phyloP scores from a whole-genome alignment of 2,113 vertebrate genomes.

The Clarias batrachus region DNA sequence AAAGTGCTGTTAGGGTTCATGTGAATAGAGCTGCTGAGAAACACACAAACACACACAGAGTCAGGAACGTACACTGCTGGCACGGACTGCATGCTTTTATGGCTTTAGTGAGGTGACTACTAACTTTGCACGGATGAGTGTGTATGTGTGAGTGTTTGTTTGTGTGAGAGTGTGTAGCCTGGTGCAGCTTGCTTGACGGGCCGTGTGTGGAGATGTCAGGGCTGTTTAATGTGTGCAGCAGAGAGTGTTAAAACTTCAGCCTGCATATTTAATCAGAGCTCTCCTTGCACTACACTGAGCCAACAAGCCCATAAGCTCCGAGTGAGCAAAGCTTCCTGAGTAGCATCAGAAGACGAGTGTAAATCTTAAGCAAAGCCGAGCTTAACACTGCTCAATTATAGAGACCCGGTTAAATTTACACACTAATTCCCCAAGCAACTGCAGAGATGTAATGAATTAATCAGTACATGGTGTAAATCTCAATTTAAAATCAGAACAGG shows the following conservation, averaged over 20 bases:
- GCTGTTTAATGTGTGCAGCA: constrained; percentile 45
- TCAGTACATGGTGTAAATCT: constrained; percentile 21
- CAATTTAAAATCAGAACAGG: neutral
- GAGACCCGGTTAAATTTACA: constrained; percentile 19
- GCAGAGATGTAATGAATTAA: constrained; percentile 13
- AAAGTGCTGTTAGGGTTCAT: constrained; percentile 22
- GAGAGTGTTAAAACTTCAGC: constrained; percentile 35
- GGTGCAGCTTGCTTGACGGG: constrained; percentile 33
- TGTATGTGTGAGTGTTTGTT: constrained; percentile 23
- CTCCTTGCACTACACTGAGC: constrained; percentile 37
- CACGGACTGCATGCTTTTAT: constrained; percentile 12
- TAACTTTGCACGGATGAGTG: constrained; percentile 18
- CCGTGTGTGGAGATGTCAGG: constrained; percentile 51
- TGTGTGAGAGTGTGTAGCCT: constrained; percentile 2
- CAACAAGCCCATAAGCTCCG: constrained; percentile 40
- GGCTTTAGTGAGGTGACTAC: constrained; percentile 12
- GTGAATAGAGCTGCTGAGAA: constrained; percentile 12
- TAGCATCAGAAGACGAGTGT: constrained; percentile 10
- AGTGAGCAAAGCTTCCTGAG: constrained; percentile 27
- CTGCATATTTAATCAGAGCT: constrained; percentile 46
- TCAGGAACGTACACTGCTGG: constrained; percentile 19
- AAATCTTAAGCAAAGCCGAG: constrained; percentile 30
- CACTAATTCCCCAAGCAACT: constrained; percentile 31
- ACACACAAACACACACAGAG: neutral
- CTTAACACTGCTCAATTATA: constrained; percentile 36